Base-by-base conservation (phyloP, 1,140 invertebrate species). In the Macrosteles quadrilineatus region DNA sequence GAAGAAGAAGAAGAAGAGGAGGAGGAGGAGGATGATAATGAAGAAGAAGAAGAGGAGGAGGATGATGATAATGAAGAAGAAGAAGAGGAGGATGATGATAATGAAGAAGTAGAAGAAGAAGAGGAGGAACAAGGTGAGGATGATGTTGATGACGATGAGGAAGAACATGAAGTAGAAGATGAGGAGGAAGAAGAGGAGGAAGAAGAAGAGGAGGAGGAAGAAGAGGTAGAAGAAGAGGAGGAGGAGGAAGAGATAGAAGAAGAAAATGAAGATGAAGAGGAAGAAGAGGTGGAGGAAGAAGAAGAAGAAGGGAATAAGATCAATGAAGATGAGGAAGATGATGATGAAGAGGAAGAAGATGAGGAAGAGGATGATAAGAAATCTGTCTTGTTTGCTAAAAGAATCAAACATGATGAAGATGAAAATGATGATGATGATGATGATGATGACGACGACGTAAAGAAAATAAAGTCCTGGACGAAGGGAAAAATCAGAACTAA, bases 161-260 rank as follows among this genome's bases (percentile, higher is more conserved):
- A 53, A 17, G 69, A 63, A 30, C 36, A 69, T n/a, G 62, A 63
- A 36, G 59, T 27, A 12, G 53, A n/a, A 32, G 29, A 66, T 19
- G 55, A 31, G 31, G 57, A 40, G n/a, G 31, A 30, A 21, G 43
- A 43, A 63, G 65, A 62, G 43, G 59, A 63, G 17, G 30, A 50
- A 4, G 64, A 21, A n/a, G 50, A 25, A 19, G 36, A 25, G 11
- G 25, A 67, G 1, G 65, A 43, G 23, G 64, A 68, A 29, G 40
- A 68, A 31, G 59, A 63, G 64, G 67, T 36, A 40, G 43, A 71
- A 1, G 65, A 57, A 32, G 57, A 62, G 57, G 74, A 77, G 27
- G 71, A 77, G 59, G 75, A 76, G 25, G 75, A 79, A 73, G 74
- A 77, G 72, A 76, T 77, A 64, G 74, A 78, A 14, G 72, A 75